These are phyloP conservation scores for Scaptomyza pallida DNA, from an alignment of 1,140 invertebrate species.

Conservation along the genomic window DNA sequence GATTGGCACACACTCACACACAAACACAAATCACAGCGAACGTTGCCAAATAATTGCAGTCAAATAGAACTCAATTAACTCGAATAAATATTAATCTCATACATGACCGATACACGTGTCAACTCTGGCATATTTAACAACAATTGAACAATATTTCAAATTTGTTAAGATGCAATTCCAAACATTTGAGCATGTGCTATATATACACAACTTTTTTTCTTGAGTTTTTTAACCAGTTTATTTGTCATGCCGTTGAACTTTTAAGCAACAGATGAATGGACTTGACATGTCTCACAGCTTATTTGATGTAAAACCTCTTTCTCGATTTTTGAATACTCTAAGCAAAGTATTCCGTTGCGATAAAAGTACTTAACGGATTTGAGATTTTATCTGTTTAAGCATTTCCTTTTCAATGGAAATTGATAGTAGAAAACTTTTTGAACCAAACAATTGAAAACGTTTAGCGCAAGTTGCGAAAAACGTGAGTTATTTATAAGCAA, in stretches of 20 bases:
- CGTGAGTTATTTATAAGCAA: conserved; percentile 40
- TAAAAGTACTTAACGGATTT: neutral
- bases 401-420: conserved; percentile 64
- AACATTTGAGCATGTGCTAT: neutral
- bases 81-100: conserved; percentile 3
- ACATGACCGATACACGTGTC: conserved; percentile 25
- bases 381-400: conserved; percentile 5
- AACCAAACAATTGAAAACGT: conserved; percentile 25
- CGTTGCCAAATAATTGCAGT: conserved; percentile 60
- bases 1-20: conserved; percentile 44
- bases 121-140: neutral
- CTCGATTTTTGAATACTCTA: neutral
- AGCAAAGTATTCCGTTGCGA: neutral
- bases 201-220: neutral
- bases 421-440: conserved; percentile 16
- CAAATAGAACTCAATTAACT: conserved; percentile 18
- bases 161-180: neutral
- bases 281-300: conserved; percentile 7
- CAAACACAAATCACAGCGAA: conserved; percentile 4
- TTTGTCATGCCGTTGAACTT: conserved; percentile 31
- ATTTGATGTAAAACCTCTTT: too few relatives aligned
- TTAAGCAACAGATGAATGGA: conserved; percentile 14
- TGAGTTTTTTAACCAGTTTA: conserved; percentile 23
- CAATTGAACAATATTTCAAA: conserved; percentile 13
- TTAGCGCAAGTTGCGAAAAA: conserved; percentile 27